Evolutionary conservation across 2,888 invertebrate genomes (phyloP), one percentile per base, ranked within the genome.

Genomic region (Abrostola tripartita): DNA sequence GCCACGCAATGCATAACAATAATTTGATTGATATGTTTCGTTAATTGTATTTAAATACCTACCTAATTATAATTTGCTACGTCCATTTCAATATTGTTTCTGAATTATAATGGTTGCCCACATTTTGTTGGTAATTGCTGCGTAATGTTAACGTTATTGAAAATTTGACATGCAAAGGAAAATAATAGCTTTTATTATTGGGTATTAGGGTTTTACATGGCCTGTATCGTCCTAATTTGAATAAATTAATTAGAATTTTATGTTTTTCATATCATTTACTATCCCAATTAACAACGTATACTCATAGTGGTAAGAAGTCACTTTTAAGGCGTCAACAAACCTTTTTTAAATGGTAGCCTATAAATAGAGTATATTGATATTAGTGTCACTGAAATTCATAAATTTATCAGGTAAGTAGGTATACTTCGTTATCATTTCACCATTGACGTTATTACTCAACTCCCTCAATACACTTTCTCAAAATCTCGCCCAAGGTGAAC

Each of bases 11-110:
- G 42, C 56, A 74, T 61, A 61, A 40, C 36, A 51, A 61, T 69
- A 35, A 56, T 60, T 69, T 69, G 42, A 60, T 74, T 52, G 59
- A 70, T 60, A 60, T 47, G 58, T 55, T 59, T 70, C 54, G 37
- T 54, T 61, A 61, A 76, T 63, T 51, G 7, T 61, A 58, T 53
- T 60, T 8, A 40, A 65, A 65, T 74, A 24, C 24, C 4, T 74
- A 24, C 24, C 4, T 24, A 47, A 56, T 68, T 54, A 37, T 63
- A 78, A 71, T 68, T 62, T 51, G 42, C 14, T 52, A 49, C 56
- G 41, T 49, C 47, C 54, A 77, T 77, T 73, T 67, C 58, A 60
- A 75, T 68, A 62, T 56, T n/a, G 51, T 68, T 56, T 52, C 52
- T 12, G 8, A 63, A 58, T 68, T 65, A 64, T 65, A 60, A 49